phyloP scores from a whole-genome alignment of 2,888 invertebrate genomes.

The Cataglyphis cursor region DNA sequence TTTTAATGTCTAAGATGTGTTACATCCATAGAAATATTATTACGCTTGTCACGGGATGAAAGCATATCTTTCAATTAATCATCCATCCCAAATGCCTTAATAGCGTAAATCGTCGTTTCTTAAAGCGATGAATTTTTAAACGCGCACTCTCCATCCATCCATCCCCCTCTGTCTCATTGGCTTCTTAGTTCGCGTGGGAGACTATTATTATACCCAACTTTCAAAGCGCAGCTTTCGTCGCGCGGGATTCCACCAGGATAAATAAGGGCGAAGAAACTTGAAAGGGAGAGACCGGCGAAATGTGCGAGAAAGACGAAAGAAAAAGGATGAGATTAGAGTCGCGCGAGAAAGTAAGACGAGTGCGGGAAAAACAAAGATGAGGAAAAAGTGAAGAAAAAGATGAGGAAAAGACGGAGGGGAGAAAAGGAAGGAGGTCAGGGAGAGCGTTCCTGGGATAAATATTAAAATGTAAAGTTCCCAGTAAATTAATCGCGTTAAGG shows the following conservation, averaged over 20 bases:
- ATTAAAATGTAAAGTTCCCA: conserved; percentile 83
- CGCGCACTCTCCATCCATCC: conserved; percentile 1
- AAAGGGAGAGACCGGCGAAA: background rate
- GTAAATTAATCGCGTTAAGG: conserved; percentile 83
- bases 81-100: conserved; percentile 5
- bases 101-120: conserved; percentile 22
- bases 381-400: background rate
- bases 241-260: conserved; percentile 40
- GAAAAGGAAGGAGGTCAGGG: conserved; percentile 56
- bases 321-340: conserved; percentile 40
- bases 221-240: conserved; percentile 29
- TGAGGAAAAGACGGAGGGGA: background rate
- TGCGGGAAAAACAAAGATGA: conserved; percentile 32
- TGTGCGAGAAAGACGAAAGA: background rate
- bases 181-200: conserved; percentile 34
- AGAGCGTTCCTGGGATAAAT: conserved; percentile 77
- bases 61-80: background rate
- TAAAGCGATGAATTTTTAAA: conserved; percentile 34
- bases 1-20: background rate
- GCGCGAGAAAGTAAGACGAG: conserved; percentile 33
- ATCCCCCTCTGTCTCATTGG: conserved; percentile 22
- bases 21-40: background rate
- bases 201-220: conserved; percentile 33
- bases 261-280: conserved; percentile 43
- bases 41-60: background rate